Percentiles rank a stretch among this genome's conserved stretches.
Evolutionary conservation across 2,113 vertebrate species (phyloP).

Genomic region (Arenaria interpres): DNA sequence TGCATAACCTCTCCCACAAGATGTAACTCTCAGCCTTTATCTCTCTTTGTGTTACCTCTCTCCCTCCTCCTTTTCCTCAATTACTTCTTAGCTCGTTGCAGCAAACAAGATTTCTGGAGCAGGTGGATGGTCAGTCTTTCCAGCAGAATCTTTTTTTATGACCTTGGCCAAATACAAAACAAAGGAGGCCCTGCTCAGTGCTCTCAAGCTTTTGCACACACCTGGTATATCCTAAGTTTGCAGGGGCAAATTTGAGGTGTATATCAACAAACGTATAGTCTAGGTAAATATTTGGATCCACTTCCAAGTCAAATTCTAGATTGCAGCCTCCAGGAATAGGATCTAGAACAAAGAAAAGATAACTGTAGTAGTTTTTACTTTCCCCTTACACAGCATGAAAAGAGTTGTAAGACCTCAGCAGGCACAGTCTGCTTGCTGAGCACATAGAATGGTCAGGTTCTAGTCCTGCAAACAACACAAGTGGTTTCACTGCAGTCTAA

Average conservation of each 20-base stretch:
- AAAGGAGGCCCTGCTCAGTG: not conserved
- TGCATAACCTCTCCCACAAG: not conserved
- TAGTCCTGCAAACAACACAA: not conserved
- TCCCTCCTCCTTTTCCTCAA: not conserved
- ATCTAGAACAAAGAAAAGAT: slow-evolving; percentile 72
- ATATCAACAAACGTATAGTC: slow-evolving; percentile 87
- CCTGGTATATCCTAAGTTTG: slow-evolving; percentile 88
- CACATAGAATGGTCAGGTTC: not conserved
- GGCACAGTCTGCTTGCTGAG: not conserved
- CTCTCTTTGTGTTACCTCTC: not conserved
- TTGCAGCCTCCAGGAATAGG: slow-evolving; percentile 95
- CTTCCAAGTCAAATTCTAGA: slow-evolving; percentile 83
- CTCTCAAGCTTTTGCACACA: slow-evolving; percentile 32
- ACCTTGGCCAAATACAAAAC: not conserved
- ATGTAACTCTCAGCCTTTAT: not conserved
- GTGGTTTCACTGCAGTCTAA: not conserved
- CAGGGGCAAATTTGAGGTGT: slow-evolving; percentile 87
- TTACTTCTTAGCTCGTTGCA: not conserved
- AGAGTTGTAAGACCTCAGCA: not conserved
- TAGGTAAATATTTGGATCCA: slow-evolving; percentile 90
- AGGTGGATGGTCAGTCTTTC: not conserved
- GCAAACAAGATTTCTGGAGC: not conserved
- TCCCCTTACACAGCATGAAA: not conserved
- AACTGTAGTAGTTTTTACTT: not conserved
- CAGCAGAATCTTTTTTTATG: not conserved